Conservation (phyloP, 2,113 vertebrate species). For the Chloropsis cyanopogon region DNA sequence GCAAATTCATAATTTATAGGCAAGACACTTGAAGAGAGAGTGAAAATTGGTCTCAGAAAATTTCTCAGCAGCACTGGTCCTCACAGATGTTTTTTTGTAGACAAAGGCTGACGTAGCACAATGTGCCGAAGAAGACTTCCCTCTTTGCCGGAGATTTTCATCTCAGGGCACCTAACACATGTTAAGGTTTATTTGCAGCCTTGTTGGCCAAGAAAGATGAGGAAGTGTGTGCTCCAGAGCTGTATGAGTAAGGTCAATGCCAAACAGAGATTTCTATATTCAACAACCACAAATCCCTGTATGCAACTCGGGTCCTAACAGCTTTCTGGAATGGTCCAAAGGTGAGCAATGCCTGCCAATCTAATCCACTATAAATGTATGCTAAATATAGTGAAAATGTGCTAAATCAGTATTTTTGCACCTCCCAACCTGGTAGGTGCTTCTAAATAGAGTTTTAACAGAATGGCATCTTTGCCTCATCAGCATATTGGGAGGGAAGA, state of each 20-base stretch:
- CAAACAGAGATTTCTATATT: not conserved
- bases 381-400: not conserved
- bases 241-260: not conserved
- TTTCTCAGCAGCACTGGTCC: not conserved
- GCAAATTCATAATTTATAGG: not conserved
- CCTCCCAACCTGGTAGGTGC: not conserved
- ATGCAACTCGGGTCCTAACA: not conserved
- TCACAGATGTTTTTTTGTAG: not conserved
- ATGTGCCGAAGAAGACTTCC: not conserved
- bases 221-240: not conserved
- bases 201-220: not conserved
- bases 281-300: not conserved
- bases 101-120: not conserved
- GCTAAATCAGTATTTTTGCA: not conserved
- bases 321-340: not conserved
- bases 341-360: not conserved
- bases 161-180: not conserved
- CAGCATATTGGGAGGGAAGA: not conserved
- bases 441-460: not conserved
- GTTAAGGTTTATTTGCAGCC: not conserved
- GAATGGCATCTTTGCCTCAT: not conserved
- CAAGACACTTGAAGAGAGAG: not conserved
- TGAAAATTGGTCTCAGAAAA: not conserved
- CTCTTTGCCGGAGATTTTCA: not conserved
- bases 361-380: not conserved